Percentiles rank a stretch among this genome's conserved stretches.
These are phyloP conservation scores for Kuschelorhynchus macadamiae DNA, from an alignment of 2,888 invertebrate species.

Conservation along the genomic window DNA sequence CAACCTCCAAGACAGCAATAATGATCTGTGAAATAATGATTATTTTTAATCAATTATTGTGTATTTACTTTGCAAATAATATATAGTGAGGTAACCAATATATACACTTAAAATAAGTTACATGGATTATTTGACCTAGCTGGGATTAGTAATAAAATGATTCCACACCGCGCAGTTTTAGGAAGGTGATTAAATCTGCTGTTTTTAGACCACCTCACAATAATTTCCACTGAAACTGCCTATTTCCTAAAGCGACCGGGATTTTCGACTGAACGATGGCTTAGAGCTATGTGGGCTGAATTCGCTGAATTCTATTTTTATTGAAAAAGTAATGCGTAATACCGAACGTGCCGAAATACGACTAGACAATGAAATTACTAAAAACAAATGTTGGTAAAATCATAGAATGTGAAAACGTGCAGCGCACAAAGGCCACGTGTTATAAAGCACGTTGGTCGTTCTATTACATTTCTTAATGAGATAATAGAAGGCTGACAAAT, in stretches of 20 bases:
- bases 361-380: conserved; percentile 1
- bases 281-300: conserved; percentile 30
- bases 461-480: conserved; percentile 36
- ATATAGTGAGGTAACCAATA: conserved; percentile 32
- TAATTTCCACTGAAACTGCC: conserved; percentile 33
- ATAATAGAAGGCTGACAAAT: conserved; percentile 33
- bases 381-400: not conserved
- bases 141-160: conserved; percentile 25
- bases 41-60: conserved; percentile 27
- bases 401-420: conserved; percentile 33
- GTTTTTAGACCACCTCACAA: conserved; percentile 17
- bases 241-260: conserved; percentile 33
- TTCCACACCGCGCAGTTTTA: conserved; percentile 22
- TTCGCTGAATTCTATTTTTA: conserved; percentile 45
- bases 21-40: conserved; percentile 18
- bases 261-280: conserved; percentile 32
- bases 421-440: conserved; percentile 51
- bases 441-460: conserved; percentile 53
- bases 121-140: conserved; percentile 20
- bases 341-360: conserved; percentile 17
- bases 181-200: conserved; percentile 29
- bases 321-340: conserved; percentile 35
- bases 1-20: conserved; percentile 39
- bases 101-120: conserved; percentile 20
- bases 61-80: conserved; percentile 26